Evolutionary conservation across 2,113 vertebrate species (phyloP), one percentile per base, ranked within the genome.

Genomic region (Pluvianellus socialis): DNA sequence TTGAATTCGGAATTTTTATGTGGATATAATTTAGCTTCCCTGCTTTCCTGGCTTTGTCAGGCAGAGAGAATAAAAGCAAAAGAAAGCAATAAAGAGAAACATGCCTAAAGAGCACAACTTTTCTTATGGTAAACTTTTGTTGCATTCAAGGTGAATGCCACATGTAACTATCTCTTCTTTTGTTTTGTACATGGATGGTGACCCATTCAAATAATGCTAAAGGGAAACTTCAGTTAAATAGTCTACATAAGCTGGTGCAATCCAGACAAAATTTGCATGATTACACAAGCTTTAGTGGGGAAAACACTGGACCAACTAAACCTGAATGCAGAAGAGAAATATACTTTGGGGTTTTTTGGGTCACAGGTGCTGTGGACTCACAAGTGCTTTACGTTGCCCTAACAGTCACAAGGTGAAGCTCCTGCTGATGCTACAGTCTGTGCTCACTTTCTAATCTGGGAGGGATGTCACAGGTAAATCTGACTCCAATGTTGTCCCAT

Each of bases 401-500:
- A 45, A 22, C 1, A 79, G 30, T 33, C 26, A 27, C 27, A 21
- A 44, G 44, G 16, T 70, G 35, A 90, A 80, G 33, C 23, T 88
- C 9, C 28, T 76, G 33, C 24, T 44, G 15, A 22, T 44, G 38
- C 56, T 50, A 12, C 24, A 79, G 32, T 38, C 66, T 50, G 30
- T 65, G n/a, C 24, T 92, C 4, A 0, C 26, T 47, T 53, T 6
- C 27, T 72, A 35, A 16, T 3, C 53, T 61, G 53, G 14, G 26
- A 61, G 26, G 23, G 50, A 35, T 62, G 30, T 18, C 12, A 6
- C 0, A 0, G 21, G 10, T 32, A 49, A 73, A 42, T 24, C 24
- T 62, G 35, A 27, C 45, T 30, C 55, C 40, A 27, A 0, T 3
- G 5, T 2, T 52, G 16, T 17, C 38, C 20, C 9, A 0, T 24